These are phyloP conservation scores for Theocolax elegans DNA, from an alignment of 1,140 invertebrate genomes.

Conservation along the genomic window DNA sequence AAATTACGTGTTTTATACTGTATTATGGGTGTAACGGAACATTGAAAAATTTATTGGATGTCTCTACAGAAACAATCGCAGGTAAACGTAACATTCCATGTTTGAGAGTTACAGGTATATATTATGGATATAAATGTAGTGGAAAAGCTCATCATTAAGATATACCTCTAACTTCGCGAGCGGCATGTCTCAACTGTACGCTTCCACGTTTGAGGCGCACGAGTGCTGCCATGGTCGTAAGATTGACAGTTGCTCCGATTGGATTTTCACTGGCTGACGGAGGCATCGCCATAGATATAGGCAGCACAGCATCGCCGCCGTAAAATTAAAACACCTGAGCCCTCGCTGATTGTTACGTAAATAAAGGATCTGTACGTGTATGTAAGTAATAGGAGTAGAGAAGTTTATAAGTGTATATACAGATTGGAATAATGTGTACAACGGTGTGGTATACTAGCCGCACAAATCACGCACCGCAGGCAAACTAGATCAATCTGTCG, in stretches of 20 bases:
- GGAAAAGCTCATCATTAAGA: no score
- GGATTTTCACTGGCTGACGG: slow-evolving; percentile 27
- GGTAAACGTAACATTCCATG: no score
- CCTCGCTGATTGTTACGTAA: neutral
- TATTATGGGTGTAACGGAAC: no score
- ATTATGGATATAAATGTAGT: no score
- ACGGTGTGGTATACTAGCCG: neutral
- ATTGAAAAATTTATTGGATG: no score
- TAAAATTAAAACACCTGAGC: neutral
- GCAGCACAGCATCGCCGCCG: slow-evolving; percentile 31
- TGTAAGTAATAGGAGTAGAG: no score
- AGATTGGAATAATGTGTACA: neutral
- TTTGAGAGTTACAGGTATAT: no score
- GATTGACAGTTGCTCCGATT: slow-evolving; percentile 36
- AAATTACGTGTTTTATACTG: no score
- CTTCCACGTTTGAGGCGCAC: slow-evolving; percentile 69
- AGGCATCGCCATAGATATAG: slow-evolving; percentile 32
- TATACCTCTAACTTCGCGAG: slow-evolving; percentile 70
- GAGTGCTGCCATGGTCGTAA: slow-evolving; percentile 60
- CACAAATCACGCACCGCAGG: neutral
- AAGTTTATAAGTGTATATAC: neutral
- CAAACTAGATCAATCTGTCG: slow-evolving; percentile 42
- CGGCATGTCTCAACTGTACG: slow-evolving; percentile 69
- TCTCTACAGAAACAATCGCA: no score
- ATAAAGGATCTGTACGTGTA: no score